Percentiles rank a stretch among this genome's conserved stretches.
Conservation (phyloP, 1,140 invertebrate genomes). For the Drosophila malerkotliana region DNA sequence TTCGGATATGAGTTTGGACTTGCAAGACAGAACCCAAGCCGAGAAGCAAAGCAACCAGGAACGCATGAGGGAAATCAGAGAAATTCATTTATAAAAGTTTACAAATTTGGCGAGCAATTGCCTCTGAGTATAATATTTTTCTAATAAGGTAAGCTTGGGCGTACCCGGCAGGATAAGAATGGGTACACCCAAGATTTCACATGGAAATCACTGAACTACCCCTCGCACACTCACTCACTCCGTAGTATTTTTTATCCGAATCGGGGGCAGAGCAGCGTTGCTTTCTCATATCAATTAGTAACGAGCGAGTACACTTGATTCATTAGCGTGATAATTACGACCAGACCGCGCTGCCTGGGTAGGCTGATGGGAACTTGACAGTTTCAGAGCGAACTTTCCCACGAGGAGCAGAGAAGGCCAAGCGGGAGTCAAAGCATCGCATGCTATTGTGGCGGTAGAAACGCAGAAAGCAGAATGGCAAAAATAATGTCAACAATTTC, state of each 20-base stretch:
- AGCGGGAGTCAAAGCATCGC: slow-evolving; percentile 3
- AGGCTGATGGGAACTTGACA: slow-evolving; percentile 54
- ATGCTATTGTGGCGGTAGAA: slow-evolving; percentile 23
- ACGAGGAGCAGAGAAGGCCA: slow-evolving; percentile 38
- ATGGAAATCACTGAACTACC: slow-evolving; percentile 55
- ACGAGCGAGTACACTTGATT: slow-evolving; percentile 78
- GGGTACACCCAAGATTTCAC: slow-evolving; percentile 29
- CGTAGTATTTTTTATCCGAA: slow-evolving; percentile 4
- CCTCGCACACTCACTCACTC: slow-evolving; percentile 30
- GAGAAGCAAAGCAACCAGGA: slow-evolving; percentile 24
- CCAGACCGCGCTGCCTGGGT: slow-evolving; percentile 37
- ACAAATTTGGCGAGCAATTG: slow-evolving; percentile 64
- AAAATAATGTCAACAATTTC: slow-evolving; percentile 62
- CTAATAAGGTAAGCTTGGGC: slow-evolving; percentile 41
- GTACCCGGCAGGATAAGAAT: neutral
- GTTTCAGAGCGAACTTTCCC: slow-evolving; percentile 56
- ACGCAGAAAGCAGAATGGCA: neutral
- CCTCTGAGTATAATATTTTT: slow-evolving; percentile 29
- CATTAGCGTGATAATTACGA: slow-evolving; percentile 79
- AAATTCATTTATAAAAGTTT: slow-evolving; percentile 77
- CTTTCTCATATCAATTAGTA: slow-evolving; percentile 81
- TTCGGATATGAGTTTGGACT: neutral
- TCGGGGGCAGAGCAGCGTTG: slow-evolving; percentile 28
- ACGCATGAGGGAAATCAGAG: slow-evolving; percentile 33
- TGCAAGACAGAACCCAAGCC: slow-evolving; percentile 46